Percentiles rank a stretch among this genome's conserved stretches.
Conservation (phyloP, 2,888 invertebrate genomes). For the Nineta flava region DNA sequence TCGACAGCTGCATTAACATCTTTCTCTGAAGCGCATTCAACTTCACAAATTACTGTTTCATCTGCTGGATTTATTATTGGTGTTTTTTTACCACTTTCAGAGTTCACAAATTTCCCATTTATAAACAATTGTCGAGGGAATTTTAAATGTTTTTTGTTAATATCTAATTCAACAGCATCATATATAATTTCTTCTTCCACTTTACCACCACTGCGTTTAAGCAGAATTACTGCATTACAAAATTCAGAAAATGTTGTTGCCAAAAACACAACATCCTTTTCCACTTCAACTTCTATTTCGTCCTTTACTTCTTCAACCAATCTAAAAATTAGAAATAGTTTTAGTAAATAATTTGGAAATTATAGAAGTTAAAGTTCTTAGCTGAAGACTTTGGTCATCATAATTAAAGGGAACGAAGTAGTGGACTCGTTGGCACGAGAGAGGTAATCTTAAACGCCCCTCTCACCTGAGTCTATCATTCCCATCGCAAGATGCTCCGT, state of each 20-base stretch:
- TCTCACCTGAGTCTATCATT: no score
- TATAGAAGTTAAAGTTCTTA: no score
- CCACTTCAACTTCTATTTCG: constrained; percentile 53
- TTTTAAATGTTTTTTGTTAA: constrained; percentile 69
- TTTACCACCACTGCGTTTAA: constrained; percentile 36
- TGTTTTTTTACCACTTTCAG: constrained; percentile 46
- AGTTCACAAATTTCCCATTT: constrained; percentile 74
- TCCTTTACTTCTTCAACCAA: constrained; percentile 87
- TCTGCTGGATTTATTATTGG: constrained; percentile 70
- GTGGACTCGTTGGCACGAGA: no score
- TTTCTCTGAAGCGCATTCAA: constrained; percentile 48
- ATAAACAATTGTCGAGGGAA: constrained; percentile 88
- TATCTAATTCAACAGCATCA: constrained; percentile 57
- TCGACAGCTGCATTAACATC: constrained; percentile 82
- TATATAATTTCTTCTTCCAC: constrained; percentile 41
- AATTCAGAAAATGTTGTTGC: constrained; percentile 79
- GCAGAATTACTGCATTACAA: constrained; percentile 45
- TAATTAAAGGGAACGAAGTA: neutral
- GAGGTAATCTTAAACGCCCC: no score
- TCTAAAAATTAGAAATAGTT: constrained; percentile 23
- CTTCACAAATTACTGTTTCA: constrained; percentile 61
- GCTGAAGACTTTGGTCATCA: no score
- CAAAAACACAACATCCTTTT: constrained; percentile 88
- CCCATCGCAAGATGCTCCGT: no score
- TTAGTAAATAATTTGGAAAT: neutral